Base-by-base conservation (phyloP, 1,140 invertebrate genomes). In the Himalopsyche phryganea region DNA sequence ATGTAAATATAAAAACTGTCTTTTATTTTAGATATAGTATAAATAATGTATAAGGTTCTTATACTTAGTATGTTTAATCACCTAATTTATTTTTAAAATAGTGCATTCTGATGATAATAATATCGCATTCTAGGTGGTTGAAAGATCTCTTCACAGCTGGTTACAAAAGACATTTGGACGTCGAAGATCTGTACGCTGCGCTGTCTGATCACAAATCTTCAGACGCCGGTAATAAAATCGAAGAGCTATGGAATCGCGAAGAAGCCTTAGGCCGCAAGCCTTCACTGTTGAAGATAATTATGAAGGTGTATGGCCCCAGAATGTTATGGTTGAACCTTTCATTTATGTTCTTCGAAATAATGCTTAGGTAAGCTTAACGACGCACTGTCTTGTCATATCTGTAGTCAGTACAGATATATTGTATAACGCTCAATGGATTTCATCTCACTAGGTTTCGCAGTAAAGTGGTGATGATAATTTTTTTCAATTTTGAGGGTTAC, bases 261-360 rank as follows among this genome's bases (percentile, higher is more conserved):
- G 46, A 68, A 71, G 68, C 67, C 20, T 68, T 67, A 50, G 67
- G 61, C 18, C 66, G 67, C 14, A 68, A 70, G 23, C 71, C 73
- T 0, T 74, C 73, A 0, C 55, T 76, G 0, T 41, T 75, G 1
- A 60, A 63, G 42, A 66, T 71, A 1, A 68, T 76, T 19, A 33
- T 69, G 9, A 66, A 57, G n/a, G 58, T 71, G 15, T 66, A 75
- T 50, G 72, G 74, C 67, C 72, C 51, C 53, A 65, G 23, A 6
- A 17, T 58, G n/a, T 11, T 64, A 11, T 2, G 40, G 7, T 13
- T 64, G 32, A 58, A 54, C 14, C 20, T 64, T 10, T 17, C 36
- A 10, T 60, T 53, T 44, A 23, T 50, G 1, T 32, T 58, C 9
- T 18, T 53, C 9, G 54, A 60, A 33, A n/a, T 52, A 7, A 36